A percentile compares a stretch with the other conserved stretches of the same genome.
These are phyloP conservation scores for Psephotus haematonotus DNA, from an alignment of 2,113 vertebrate species.

Conservation along the genomic window DNA sequence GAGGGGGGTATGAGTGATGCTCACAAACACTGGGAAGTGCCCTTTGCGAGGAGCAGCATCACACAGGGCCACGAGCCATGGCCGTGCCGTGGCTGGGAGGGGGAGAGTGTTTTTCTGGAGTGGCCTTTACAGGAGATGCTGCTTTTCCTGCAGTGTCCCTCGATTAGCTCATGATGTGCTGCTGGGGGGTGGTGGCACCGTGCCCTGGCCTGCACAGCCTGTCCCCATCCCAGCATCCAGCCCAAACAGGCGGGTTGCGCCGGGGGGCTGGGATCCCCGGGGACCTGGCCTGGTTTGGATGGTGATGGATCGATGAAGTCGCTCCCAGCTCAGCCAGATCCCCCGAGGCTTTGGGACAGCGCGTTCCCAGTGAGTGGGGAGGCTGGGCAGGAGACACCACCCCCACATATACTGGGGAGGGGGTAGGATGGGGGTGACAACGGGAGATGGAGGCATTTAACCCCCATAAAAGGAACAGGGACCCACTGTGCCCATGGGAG, in stretches of 20 bases:
- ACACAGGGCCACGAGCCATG: neutral
- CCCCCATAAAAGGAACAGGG: neutral
- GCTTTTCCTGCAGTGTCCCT: neutral
- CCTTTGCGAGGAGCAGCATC: neutral
- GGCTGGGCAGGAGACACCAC: neutral
- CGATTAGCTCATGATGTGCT: conserved; percentile 3
- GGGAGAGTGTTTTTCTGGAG: neutral
- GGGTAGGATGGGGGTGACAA: neutral
- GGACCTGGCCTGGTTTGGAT: neutral
- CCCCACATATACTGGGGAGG: neutral
- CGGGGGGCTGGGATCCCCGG: fast-evolving
- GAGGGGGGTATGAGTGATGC: conserved; percentile 4
- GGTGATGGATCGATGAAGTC: neutral
- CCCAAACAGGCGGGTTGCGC: fast-evolving
- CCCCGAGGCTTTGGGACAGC: neutral
- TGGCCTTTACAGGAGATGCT: neutral
- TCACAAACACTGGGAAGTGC: neutral
- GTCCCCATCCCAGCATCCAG: neutral
- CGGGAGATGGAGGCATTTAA: neutral
- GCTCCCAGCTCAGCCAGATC: neutral
- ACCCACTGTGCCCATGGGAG: neutral
- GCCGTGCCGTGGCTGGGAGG: neutral
- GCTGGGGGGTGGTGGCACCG: neutral
- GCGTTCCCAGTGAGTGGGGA: neutral
- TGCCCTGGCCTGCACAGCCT: neutral